Evolutionary conservation across 2,888 invertebrate genomes (phyloP).

Genomic region (Mythimna impura): DNA sequence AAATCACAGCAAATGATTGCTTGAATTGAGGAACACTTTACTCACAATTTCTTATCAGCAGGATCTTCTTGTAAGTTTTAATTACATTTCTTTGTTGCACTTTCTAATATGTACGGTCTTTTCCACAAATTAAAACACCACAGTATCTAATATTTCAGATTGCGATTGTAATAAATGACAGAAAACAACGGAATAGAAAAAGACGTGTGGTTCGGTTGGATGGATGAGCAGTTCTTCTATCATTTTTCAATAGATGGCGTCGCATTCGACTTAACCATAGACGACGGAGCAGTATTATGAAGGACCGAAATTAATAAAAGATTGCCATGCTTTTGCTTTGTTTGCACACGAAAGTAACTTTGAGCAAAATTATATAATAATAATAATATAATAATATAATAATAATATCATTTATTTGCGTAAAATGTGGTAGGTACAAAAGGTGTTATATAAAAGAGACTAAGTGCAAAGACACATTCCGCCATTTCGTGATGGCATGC

Average conservation of each 20-base stretch:
- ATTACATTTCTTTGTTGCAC: conserved; percentile 73
- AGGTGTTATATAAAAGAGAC: too few relatives aligned
- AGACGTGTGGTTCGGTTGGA: conserved; percentile 82
- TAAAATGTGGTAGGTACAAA: too few relatives aligned
- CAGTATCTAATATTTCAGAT: conserved; percentile 75
- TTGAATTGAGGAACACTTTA: conserved; percentile 73
- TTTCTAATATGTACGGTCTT: conserved; percentile 73
- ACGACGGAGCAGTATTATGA: conserved; percentile 71
- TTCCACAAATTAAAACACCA: conserved; percentile 71
- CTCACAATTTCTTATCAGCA: conserved; percentile 77
- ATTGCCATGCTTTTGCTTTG: conserved; percentile 41
- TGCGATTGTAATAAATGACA: conserved; percentile 81
- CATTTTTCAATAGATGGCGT: conserved; percentile 81
- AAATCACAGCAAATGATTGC: conserved; percentile 74
- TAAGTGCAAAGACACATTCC: too few relatives aligned
- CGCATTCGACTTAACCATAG: conserved; percentile 71
- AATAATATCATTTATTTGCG: too few relatives aligned
- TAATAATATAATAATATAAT: too few relatives aligned
- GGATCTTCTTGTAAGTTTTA: conserved; percentile 65
- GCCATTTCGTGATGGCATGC: too few relatives aligned
- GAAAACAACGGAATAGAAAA: conserved; percentile 86
- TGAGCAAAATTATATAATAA: conserved; percentile 13
- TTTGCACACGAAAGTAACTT: background rate
- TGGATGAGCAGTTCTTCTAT: conserved; percentile 71
- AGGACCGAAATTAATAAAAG: conserved; percentile 70